These are phyloP conservation scores for Eristalis tenax DNA, from an alignment of 2,888 invertebrate species.

Conservation along the genomic window DNA sequence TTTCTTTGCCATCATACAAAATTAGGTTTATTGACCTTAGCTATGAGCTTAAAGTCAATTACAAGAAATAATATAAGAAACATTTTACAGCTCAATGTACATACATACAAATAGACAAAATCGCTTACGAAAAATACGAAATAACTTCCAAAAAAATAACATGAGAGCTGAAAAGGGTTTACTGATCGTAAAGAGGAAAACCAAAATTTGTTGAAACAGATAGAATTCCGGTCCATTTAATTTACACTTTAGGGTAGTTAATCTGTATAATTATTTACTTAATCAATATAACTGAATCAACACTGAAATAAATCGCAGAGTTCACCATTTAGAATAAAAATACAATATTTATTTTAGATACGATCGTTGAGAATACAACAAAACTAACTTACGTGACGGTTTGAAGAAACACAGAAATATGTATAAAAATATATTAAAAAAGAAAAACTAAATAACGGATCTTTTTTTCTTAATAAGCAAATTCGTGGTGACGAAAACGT, in stretches of 20 bases:
- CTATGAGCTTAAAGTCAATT: neutral
- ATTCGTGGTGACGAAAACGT: conserved; percentile 1
- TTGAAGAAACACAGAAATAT: neutral
- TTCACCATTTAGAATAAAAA: neutral
- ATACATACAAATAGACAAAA: neutral
- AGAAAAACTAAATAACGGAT: neutral
- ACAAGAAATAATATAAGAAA: neutral
- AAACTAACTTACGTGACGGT: neutral
- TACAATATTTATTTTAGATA: neutral
- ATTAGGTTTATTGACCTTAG: neutral
- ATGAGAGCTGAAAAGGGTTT: neutral
- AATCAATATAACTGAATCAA: neutral
- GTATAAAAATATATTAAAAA: neutral
- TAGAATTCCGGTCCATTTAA: neutral
- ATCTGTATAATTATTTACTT: neutral
- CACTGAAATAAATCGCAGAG: neutral
- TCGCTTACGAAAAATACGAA: neutral
- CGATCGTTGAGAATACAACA: neutral
- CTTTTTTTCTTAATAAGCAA: neutral
- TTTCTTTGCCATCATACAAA: neutral
- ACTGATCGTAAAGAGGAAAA: neutral
- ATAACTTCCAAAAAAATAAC: neutral
- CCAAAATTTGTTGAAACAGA: neutral
- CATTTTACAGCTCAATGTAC: neutral
- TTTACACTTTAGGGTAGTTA: neutral